Base-by-base conservation (phyloP, 2,797 vertebrate species). In the Aeoliscus strigatus region DNA sequence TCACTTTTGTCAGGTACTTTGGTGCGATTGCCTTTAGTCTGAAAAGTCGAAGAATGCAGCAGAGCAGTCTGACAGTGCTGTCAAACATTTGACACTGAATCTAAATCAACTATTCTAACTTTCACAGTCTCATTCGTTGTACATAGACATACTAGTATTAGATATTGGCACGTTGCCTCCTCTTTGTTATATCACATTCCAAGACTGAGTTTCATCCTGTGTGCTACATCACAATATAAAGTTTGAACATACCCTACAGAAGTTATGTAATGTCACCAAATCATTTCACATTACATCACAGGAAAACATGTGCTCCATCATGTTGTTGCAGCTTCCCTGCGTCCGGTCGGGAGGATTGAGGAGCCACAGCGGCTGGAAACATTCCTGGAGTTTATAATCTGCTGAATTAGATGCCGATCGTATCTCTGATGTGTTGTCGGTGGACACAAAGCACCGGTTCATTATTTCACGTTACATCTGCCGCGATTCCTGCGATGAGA, bases 391-490 rank as follows among this genome's bases (percentile, higher is more conserved):
- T 17, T 2, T 45, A 27, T 14, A 14, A 17, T 16, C 2, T 11
- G 2, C 13, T 6, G 6, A 15, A 34, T 17, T 0, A 18, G 41
- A n/a, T 13, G 9, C 1, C 5, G 14, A 26, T 21, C 2, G 13
- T 6, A n/a, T 2, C 8, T 15, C 9, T 17, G 5, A 6, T 25
- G 2, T 43, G 15, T 7, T 5, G 0, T 29, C 15, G 9, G 9
- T 13, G 39, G 25, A 6, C 25, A 14, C 12, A 16, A 9, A 36
- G 10, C 33, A 17, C 24, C 4, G 17, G 3, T 4, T 2, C 21
- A 2, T 16, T 21, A 21, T 3, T 6, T 21, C 2, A 27, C 28
- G 41, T 33, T 42, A 24, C 21, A 54, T 57, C 27, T 35, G 31
- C 6, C 35, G 15, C 13, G 6, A 6, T 2, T 14, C 4, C 35